Conservation (phyloP, 2,797 vertebrate species). For the Myiotriccus ornatus region DNA sequence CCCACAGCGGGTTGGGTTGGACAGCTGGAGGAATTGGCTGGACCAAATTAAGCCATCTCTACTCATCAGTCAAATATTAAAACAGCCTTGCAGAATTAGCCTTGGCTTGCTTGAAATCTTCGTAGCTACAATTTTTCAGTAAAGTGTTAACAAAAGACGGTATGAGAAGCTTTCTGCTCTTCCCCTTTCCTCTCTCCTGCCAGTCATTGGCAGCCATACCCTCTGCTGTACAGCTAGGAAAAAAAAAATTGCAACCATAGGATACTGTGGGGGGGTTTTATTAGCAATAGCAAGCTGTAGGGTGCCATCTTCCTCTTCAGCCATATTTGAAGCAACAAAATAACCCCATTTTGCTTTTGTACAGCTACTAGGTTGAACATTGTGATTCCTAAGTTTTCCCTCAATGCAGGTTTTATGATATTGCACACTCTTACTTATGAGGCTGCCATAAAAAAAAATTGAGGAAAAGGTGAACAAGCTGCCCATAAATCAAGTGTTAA, state of each 20-base stretch:
- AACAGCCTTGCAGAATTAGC: not conserved
- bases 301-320: not conserved
- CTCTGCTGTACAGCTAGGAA: not conserved
- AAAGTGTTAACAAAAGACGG: not conserved
- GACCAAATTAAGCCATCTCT: not conserved
- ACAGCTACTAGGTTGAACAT: not conserved
- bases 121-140: not conserved
- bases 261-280: not conserved
- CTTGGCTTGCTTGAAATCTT: not conserved
- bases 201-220: not conserved
- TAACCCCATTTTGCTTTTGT: rapidly evolving
- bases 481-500: not conserved
- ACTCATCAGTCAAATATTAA: not conserved
- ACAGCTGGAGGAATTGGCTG: not conserved
- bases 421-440: not conserved
- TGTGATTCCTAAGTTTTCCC: not conserved
- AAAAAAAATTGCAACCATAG: not conserved
- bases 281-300: not conserved
- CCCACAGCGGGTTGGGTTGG: not conserved
- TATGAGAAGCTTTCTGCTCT: not conserved
- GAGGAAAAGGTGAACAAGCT: not conserved
- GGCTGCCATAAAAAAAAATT: not conserved
- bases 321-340: not conserved
- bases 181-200: not conserved
- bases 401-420: not conserved